These are phyloP conservation scores for Eumaeus atala DNA, from an alignment of 1,140 invertebrate genomes.

Conservation along the genomic window DNA sequence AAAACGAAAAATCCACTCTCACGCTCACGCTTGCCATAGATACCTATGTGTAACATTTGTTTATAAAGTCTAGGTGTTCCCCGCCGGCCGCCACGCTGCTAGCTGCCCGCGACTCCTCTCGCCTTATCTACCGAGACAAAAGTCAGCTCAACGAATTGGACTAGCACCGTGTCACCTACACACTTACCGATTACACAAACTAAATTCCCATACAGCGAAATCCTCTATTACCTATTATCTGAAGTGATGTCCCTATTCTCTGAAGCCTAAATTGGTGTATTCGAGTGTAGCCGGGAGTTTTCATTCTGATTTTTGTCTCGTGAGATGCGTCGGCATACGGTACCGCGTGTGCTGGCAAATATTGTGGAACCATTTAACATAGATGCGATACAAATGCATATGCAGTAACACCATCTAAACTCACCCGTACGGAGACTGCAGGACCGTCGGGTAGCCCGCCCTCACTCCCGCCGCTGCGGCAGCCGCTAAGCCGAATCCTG, in stretches of 20 bases:
- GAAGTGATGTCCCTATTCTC: background rate
- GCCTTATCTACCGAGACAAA: constrained; percentile 73
- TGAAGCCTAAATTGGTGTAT: too few relatives aligned
- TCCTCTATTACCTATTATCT: background rate
- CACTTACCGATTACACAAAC: constrained; percentile 26
- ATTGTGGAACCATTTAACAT: constrained; percentile 69
- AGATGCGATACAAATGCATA: constrained; percentile 49
- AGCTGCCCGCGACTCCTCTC: constrained; percentile 57
- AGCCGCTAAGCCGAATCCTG: constrained; percentile 61
- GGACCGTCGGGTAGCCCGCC: constrained; percentile 80
- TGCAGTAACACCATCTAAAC: constrained; percentile 46
- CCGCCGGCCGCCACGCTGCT: constrained; percentile 59
- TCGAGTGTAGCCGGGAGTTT: background rate
- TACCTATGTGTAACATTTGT: constrained; percentile 72
- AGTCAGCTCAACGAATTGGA: constrained; percentile 58
- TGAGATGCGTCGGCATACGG: constrained; percentile 67
- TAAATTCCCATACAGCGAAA: background rate
- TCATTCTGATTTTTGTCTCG: constrained; percentile 71
- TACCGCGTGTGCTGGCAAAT: constrained; percentile 68
- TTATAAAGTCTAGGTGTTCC: constrained; percentile 67
- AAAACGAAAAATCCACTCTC: constrained; percentile 74
- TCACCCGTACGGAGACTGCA: constrained; percentile 84
- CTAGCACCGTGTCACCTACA: constrained; percentile 21
- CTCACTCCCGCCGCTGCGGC: constrained; percentile 76
- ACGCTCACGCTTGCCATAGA: constrained; percentile 73